Conservation (phyloP, 2,888 invertebrate genomes). For the Falcaria lacertinaria region DNA sequence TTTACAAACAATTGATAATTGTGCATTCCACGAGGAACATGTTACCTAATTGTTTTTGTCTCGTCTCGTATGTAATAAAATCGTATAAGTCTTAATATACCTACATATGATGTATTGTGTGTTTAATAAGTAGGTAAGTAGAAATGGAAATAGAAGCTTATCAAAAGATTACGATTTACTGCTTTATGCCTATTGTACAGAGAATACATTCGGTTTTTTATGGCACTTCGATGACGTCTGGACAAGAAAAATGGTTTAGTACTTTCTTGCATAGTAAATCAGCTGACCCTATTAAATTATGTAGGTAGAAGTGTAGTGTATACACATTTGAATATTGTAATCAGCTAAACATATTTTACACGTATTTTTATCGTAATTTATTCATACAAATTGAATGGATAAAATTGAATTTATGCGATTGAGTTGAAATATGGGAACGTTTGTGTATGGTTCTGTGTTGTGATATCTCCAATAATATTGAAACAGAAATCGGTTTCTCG, state of each 20-base stretch:
- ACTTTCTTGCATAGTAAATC: neutral
- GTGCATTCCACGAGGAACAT: too few species aligned
- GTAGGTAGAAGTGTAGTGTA: neutral
- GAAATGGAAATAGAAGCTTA: conserved; percentile 33
- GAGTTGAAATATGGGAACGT: neutral
- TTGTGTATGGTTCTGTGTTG: neutral
- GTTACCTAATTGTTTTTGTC: neutral
- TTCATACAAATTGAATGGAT: neutral
- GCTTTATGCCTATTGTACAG: conserved; percentile 28
- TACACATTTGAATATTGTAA: conserved; percentile 21
- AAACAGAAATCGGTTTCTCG: too few species aligned
- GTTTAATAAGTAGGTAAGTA: neutral
- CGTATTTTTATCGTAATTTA: neutral
- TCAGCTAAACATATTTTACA: conserved; percentile 1
- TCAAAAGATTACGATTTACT: conserved; percentile 51
- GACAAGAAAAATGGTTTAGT: conserved; percentile 20
- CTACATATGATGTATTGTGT: neutral
- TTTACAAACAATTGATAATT: too few species aligned
- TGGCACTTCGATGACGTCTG: conserved; percentile 16
- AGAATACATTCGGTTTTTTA: conserved; percentile 32
- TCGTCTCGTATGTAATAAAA: too few species aligned
- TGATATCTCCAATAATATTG: too few species aligned
- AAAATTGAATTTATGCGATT: neutral
- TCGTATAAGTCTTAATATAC: neutral
- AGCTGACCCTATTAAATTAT: neutral